Evolutionary conservation across 2,888 invertebrate species (phyloP).

Genomic region (Bimastos eiseni): DNA sequence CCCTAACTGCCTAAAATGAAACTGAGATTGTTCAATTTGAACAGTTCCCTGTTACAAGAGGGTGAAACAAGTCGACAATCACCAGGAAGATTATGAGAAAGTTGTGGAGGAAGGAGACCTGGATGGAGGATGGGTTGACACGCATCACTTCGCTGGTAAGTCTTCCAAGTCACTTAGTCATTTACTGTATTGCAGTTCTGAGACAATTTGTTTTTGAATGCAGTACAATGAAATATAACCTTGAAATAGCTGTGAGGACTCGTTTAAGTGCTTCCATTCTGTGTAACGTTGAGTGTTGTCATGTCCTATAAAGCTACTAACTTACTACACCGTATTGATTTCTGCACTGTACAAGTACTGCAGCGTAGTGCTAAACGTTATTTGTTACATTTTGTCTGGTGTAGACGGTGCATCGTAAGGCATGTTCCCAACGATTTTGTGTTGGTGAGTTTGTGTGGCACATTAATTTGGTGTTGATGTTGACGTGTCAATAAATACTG

Average conservation of each 20-base stretch:
- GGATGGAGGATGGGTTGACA: constrained; percentile 93
- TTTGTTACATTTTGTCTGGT: too few relatives aligned
- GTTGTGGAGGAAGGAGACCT: constrained; percentile 77
- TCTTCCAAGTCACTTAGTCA: neutral
- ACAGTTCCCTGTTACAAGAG: constrained; percentile 91
- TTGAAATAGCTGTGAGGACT: neutral
- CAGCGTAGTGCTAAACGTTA: too few relatives aligned
- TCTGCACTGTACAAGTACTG: too few relatives aligned
- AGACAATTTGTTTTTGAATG: neutral
- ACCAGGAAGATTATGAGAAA: constrained; percentile 85
- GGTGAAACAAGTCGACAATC: constrained; percentile 87
- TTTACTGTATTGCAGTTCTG: neutral
- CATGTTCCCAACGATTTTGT: too few relatives aligned
- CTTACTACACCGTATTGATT: too few relatives aligned
- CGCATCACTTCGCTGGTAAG: constrained; percentile 75
- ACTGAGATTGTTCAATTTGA: neutral
- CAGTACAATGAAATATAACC: neutral
- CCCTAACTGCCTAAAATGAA: neutral
- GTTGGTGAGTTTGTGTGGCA: too few relatives aligned
- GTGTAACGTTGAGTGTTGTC: too few relatives aligned
- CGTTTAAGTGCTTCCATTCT: too few relatives aligned
- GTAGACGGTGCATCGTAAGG: too few relatives aligned
- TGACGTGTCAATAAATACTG: too few relatives aligned
- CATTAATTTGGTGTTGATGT: too few relatives aligned
- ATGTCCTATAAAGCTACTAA: too few relatives aligned